phyloP scores from a whole-genome alignment of 2,888 invertebrate species.

The Autographa pulchrina region DNA sequence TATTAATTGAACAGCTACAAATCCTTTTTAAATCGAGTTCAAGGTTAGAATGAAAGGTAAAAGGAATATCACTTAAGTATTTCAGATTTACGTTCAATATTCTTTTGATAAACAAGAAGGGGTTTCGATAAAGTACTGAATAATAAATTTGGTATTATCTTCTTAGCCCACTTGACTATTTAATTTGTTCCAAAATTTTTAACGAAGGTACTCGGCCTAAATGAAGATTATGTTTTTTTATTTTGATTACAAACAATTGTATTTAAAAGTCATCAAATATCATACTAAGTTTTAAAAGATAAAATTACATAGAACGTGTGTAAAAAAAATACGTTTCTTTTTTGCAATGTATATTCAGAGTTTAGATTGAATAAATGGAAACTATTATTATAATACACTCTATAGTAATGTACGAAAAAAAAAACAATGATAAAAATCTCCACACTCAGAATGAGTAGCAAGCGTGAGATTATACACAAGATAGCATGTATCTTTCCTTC shows the following conservation, averaged over 20 bases:
- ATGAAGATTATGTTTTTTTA: too few relatives aligned
- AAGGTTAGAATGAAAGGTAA: not conserved
- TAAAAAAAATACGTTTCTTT: too few relatives aligned
- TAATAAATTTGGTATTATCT: not conserved
- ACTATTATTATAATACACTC: too few relatives aligned
- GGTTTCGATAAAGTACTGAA: not conserved
- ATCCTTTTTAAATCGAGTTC: not conserved
- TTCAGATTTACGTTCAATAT: not conserved
- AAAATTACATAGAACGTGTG: too few relatives aligned
- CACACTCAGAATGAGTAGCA: not conserved
- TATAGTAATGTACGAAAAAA: too few relatives aligned
- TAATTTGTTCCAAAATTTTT: not conserved
- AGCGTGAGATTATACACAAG: not conserved
- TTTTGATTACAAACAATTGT: too few relatives aligned
- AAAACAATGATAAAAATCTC: too few relatives aligned
- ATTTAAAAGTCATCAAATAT: too few relatives aligned
- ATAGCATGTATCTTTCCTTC: not conserved
- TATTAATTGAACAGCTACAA: not conserved
- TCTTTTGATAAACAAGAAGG: not conserved
- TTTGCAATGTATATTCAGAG: too few relatives aligned
- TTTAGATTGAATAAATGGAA: too few relatives aligned
- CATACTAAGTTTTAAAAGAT: too few relatives aligned
- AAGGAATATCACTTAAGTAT: not conserved
- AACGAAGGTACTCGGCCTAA: too few relatives aligned
- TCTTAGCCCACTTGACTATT: not conserved